These are phyloP conservation scores for Neelides folsomi DNA, from an alignment of 2,888 invertebrate genomes.

Conservation along the genomic window DNA sequence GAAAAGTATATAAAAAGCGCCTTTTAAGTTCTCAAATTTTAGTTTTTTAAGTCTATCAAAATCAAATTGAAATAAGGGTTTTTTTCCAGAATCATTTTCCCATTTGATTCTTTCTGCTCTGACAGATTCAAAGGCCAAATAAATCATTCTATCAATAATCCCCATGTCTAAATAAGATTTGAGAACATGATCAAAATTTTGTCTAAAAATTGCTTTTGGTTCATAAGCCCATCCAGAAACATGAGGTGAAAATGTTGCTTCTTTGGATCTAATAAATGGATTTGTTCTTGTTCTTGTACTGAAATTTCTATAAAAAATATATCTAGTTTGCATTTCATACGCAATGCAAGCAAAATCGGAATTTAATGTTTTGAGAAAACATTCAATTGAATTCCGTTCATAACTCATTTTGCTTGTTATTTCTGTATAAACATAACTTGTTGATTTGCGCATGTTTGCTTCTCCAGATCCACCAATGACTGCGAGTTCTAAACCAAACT, in stretches of 20 bases:
- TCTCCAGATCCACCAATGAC: slow-evolving; percentile 11
- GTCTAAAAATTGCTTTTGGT: slow-evolving; percentile 1
- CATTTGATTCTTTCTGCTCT: slow-evolving; percentile 1
- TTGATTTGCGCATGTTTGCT: slow-evolving; percentile 10
- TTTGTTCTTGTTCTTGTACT: slow-evolving; percentile 4
- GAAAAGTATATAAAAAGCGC: slow-evolving; percentile 1
- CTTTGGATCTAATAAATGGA: slow-evolving; percentile 12
- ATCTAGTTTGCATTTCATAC: slow-evolving; percentile 10
- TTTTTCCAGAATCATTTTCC: background rate
- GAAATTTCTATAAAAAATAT: slow-evolving; percentile 11
- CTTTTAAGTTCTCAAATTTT: slow-evolving; percentile 2
- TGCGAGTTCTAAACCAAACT: slow-evolving; percentile 10
- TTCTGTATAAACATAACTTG: slow-evolving; percentile 7
- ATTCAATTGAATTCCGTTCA: slow-evolving; percentile 9
- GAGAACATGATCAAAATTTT: slow-evolving; percentile 5
- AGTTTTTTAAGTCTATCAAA: background rate
- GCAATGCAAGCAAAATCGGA: slow-evolving; percentile 14
- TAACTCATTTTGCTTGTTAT: slow-evolving; percentile 4
- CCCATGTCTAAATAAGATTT: slow-evolving; percentile 5
- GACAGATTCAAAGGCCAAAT: background rate
- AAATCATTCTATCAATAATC: slow-evolving; percentile 5
- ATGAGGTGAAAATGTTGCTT: slow-evolving; percentile 7
- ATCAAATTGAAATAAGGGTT: background rate
- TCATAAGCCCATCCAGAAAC: slow-evolving; percentile 6
- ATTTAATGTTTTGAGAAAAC: slow-evolving; percentile 7